These are phyloP conservation scores for Mythimna vitellina DNA, from an alignment of 2,888 invertebrate genomes.

Conservation along the genomic window DNA sequence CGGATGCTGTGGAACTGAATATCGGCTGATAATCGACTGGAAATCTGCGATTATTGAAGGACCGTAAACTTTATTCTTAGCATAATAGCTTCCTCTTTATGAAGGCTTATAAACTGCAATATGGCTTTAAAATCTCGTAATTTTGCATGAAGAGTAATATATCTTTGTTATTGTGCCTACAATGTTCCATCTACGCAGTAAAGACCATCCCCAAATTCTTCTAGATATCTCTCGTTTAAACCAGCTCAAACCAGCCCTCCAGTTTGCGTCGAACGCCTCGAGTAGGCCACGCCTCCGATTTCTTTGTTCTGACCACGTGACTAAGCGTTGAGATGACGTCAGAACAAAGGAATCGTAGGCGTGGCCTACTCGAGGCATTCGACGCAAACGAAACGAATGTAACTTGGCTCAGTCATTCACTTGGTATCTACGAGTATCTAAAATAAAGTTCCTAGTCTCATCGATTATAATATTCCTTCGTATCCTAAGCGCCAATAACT, in stretches of 20 bases:
- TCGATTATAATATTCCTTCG: slow-evolving; percentile 18
- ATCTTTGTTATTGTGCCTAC: background rate
- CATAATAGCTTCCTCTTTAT: slow-evolving; percentile 3
- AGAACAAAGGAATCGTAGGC: no score
- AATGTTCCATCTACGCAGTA: background rate
- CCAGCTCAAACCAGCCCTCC: background rate
- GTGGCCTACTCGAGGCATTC: no score
- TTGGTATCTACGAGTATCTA: no score
- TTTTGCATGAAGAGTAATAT: background rate
- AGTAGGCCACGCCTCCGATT: no score
- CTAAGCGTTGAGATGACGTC: no score
- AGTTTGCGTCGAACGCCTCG: no score
- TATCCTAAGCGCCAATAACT: slow-evolving; percentile 20
- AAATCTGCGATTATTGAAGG: slow-evolving; percentile 12
- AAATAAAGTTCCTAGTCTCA: background rate
- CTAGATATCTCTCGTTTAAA: background rate
- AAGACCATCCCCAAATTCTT: background rate
- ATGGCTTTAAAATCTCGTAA: background rate
- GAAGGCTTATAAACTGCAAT: background rate
- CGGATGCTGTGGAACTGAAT: slow-evolving; percentile 27
- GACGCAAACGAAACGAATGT: no score
- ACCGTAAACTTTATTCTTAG: slow-evolving; percentile 25
- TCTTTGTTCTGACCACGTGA: no score
- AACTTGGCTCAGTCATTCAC: no score
- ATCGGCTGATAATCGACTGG: background rate